Evolutionary conservation across 2,797 vertebrate genomes (phyloP), one percentile per base, ranked within the genome.

Genomic region (Moxostoma hubbsi): DNA sequence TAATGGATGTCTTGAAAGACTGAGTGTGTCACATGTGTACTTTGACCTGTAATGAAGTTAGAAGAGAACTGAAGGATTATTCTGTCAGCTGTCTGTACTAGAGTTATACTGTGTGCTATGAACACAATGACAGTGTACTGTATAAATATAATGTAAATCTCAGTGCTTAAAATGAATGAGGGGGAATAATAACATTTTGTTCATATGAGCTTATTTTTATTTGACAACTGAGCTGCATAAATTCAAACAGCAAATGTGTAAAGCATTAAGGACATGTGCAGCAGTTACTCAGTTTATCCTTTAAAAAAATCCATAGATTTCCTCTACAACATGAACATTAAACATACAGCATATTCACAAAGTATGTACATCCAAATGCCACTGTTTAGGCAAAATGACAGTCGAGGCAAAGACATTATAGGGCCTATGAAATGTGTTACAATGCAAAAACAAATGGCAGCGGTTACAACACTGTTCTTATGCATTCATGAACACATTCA

Each of bases 181-280:
- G n/a, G n/a, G 10, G 12, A 36, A 5, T n/a, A 59, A 87, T 82
- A 72, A n/a, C 84, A 69, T 51, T 55, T 70, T 83, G 80, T 78
- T 73, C 63, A 84, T 61, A 82, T 81, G 68, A 86, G 67, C 95
- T 94, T 88, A 95, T 91, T 88, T 94, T 95, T 95, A 97, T 95
- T 94, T 91, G 91, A 96, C 95, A 96, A 96, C 94, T 95, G 90
- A 89, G 94, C 93, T 93, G 92, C 91, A 96, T 97, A 97, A 97
- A 96, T 98, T 98, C 98, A 93, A 94, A 97, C 95, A 95, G 94
- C 95, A 83, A 94, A 95, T 95, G 96, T 96, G 95, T 95, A 94
- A 97, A 98, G 96, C 97, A 88, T 95, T 95, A 96, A 96, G 89
- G 86, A 97, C 96, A 97, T 96, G 96, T 97, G 96, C 96, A 96